Evolutionary conservation across 2,113 vertebrate species (phyloP), one percentile per base, ranked within the genome.

Genomic region (Tachuris rubrigastra): DNA sequence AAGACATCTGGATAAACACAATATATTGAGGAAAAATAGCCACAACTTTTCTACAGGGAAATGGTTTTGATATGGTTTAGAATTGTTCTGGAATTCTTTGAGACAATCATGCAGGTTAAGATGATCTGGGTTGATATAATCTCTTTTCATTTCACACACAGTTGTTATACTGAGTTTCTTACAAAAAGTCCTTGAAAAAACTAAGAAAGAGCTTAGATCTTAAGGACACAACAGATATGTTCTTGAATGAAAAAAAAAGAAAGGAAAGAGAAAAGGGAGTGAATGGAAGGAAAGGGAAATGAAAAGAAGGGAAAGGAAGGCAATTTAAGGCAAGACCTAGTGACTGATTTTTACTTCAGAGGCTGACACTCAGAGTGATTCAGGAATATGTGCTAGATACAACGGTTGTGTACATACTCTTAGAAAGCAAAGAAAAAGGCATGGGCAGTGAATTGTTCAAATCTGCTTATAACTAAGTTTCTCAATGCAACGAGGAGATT

Each of bases 1-100:
- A 27, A 4, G 1, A 18, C 2, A 1, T 10, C 3, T 53, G 2
- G 6, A 68, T 56, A 73, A 84, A 72, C 63, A 47, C 2, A 30
- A 9, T 21, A 25, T 13, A 59, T 33, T 41, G 10, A 41, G 5
- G 20, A 20, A 47, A 90, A 79, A 37, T 24, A 58, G 24, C 12
- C 5, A 59, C 8, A 63, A 7, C 2, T 55, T 88, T 72, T 86
- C 58, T 68, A 44, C 9, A 46, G 5, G 22, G 7, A 63, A 76
- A 63, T 52, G 6, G 24, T 50, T 50, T 50, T 50, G 24, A 24
- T 25, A 44, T 68, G 7, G 3, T 14, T 76, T 72, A 28, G 4
- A 25, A 41, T 18, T 5, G 8, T 55, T 37, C 33, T 50, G 55
- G 7, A 50, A 55, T 50, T 46, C 14, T 68, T 88, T 60, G 44